A percentile compares a stretch with the other conserved stretches of the same genome.
These are phyloP conservation scores for Hydrochoerus hydrochaeris DNA, from an alignment of 2,113 vertebrate species.

Conservation along the genomic window DNA sequence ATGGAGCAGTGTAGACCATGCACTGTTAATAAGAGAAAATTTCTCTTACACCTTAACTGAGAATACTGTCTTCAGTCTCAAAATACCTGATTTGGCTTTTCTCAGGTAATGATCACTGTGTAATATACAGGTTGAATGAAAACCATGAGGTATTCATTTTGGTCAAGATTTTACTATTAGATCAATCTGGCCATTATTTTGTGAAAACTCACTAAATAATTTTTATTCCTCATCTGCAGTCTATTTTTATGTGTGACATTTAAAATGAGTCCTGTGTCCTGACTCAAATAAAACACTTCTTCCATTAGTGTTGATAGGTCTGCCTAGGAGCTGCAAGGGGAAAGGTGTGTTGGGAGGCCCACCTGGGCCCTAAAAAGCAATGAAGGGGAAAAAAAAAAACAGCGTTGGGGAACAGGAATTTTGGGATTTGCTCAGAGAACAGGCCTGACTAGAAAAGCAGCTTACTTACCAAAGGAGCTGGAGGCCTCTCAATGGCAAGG, in stretches of 20 bases:
- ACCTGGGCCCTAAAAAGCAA: neutral
- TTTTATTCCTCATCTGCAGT: constrained; percentile 14
- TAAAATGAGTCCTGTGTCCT: neutral
- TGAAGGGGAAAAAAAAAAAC: neutral
- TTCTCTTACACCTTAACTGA: no score
- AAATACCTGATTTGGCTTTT: neutral
- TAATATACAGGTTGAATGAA: neutral
- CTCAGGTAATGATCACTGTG: neutral
- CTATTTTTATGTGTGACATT: neutral
- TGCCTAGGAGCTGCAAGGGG: neutral
- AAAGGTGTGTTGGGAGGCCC: neutral
- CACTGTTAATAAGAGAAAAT: no score
- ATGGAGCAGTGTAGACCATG: no score
- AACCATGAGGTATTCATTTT: neutral
- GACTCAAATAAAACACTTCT: neutral
- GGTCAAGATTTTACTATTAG: neutral
- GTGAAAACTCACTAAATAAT: constrained; percentile 24
- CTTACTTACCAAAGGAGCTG: neutral
- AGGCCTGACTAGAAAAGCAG: neutral
- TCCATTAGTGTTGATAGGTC: neutral
- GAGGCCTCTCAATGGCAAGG: neutral
- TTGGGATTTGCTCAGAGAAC: neutral
- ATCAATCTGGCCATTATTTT: neutral
- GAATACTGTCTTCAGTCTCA: neutral
- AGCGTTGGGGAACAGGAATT: neutral